Conservation (phyloP, 1,140 invertebrate genomes). For the Maniola jurtina region DNA sequence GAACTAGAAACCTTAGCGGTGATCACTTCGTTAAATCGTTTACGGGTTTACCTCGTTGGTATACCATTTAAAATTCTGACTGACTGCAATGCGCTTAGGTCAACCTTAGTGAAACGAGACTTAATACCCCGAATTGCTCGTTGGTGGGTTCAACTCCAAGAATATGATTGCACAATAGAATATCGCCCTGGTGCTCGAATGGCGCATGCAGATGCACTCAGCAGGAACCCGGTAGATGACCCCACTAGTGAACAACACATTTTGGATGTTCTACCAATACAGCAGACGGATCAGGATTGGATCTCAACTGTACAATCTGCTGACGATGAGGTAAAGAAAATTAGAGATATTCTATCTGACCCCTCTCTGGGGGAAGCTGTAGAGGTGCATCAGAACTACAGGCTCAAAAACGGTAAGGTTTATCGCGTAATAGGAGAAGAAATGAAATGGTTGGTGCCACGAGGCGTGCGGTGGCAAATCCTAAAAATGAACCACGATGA, state of each 20-base stretch:
- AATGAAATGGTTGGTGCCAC: constrained; percentile 48
- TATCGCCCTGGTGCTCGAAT: constrained; percentile 17
- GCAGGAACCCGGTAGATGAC: constrained; percentile 19
- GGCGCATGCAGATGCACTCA: constrained; percentile 25
- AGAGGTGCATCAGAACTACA: constrained; percentile 41
- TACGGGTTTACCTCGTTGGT: constrained; percentile 26
- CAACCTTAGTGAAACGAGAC: constrained; percentile 19
- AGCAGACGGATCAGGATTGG: constrained; percentile 29
- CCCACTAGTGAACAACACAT: constrained; percentile 18
- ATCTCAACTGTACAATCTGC: constrained; percentile 37
- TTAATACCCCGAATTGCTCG: constrained; percentile 22
- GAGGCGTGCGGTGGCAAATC: constrained; percentile 42
- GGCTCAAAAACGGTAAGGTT: constrained; percentile 38
- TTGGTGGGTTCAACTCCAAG: constrained; percentile 26
- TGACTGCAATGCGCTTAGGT: constrained; percentile 23
- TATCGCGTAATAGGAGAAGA: constrained; percentile 40
- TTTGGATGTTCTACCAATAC: constrained; percentile 24
- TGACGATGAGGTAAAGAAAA: constrained; percentile 36
- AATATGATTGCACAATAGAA: constrained; percentile 22
- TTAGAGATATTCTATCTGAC: constrained; percentile 29
- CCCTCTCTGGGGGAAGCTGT: constrained; percentile 17
- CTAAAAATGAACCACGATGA: constrained; percentile 49
- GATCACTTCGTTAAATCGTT: constrained; percentile 14
- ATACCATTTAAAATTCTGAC: constrained; percentile 24
- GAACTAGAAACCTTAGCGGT: constrained; percentile 26